phyloP scores from a whole-genome alignment of 2,113 vertebrate species.

The Shinisaurus crocodilurus region DNA sequence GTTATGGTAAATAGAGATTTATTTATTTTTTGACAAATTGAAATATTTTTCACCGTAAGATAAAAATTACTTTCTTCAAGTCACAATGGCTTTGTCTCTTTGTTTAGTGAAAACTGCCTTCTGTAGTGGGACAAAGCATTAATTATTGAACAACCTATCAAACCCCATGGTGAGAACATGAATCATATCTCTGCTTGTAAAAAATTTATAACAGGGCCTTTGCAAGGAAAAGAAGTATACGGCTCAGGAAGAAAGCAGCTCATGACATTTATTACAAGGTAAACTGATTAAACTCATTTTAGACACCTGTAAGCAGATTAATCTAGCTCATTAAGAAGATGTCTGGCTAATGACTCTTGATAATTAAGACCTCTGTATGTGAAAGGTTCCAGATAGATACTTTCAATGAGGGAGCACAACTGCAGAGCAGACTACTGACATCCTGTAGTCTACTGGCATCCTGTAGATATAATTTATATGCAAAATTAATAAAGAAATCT shows the following conservation, averaged over 20 bases:
- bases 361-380: conserved; percentile 60
- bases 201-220: conserved; percentile 65
- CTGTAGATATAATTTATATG: conserved; percentile 31
- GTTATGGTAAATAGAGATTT: conserved; percentile 25
- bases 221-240: conserved; percentile 51
- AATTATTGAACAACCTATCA: conserved; percentile 75
- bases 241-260: conserved; percentile 37
- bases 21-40: conserved; percentile 11
- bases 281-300: conserved; percentile 54
- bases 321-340: conserved; percentile 43
- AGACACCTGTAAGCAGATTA: conserved; percentile 53
- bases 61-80: conserved; percentile 45
- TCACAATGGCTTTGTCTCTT: conserved; percentile 49
- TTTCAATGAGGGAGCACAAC: conserved; percentile 57
- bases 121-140: conserved; percentile 51
- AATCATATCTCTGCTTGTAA: conserved; percentile 70
- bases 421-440: conserved; percentile 41
- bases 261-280: conserved; percentile 53
- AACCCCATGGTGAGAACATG: conserved; percentile 51
- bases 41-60: conserved; percentile 43
- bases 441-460: neutral
- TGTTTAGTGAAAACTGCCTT: conserved; percentile 67
- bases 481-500: conserved; percentile 49
- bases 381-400: conserved; percentile 55
- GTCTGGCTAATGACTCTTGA: conserved; percentile 43